Base-by-base conservation (phyloP, 2,888 invertebrate genomes). In the Incurvaria masculella region DNA sequence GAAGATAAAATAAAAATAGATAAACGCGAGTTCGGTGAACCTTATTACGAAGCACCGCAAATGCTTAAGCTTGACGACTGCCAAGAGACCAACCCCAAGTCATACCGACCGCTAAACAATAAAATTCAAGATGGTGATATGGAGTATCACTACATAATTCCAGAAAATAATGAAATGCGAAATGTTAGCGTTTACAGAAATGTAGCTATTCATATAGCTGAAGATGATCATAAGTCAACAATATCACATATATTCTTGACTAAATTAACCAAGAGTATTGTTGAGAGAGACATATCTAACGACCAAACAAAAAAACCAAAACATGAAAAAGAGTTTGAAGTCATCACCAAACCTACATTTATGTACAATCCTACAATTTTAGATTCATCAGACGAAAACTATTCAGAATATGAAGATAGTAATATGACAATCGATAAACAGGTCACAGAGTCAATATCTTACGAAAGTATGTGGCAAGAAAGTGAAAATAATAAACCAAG, bases 361-460 rank as follows among this genome's bases (percentile, higher is more conserved):
- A 20, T 61, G 72, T 52, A 70, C 72, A 19, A 73, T 75, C 63
- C 66, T 57, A 64, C 69, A 55, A 60, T 73, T 44, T 66, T 69
- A n/a, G 45, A 60, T 56, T 39, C 60, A 61, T 42, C 49, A 57
- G 21, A 33, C 33, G 14, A 33, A 14, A n/a, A 4, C 14, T 33
- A 33, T 33, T 14, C 14, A 4, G 33, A 33, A 33, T 33, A 33
- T 33, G 60, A 61, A 40, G 48, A 55, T 40, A 54, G 60, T 39
- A 70, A 72, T 46, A 55, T 61, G 16, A 65, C 64, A 52, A 62
- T 63, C 51, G 33, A 60, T 49, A 52, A 58, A 33, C 59, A 63
- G 26, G 73, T 71, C 18, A 70, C 72, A 51, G 68, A 60, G 59
- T 65, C 63, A 57, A 59, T 67, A 51, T 61, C 58, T 57, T 67